Conservation (phyloP, 2,888 invertebrate species). For the Axea sp. region DNA sequence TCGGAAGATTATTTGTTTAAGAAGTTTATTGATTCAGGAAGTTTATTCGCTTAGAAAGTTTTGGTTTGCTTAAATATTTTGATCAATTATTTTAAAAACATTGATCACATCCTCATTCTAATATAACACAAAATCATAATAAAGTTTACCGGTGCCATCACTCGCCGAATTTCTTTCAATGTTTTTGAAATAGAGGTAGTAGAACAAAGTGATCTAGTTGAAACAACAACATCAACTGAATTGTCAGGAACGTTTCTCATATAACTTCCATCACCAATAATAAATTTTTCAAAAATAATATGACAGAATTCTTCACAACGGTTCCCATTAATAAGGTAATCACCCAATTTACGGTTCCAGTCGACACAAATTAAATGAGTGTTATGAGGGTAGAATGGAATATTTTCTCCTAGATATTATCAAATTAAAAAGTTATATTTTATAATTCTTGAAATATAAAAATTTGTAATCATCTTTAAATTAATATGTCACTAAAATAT, state of each 20-base stretch:
- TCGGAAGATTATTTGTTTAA: too few relatives aligned
- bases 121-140: too few relatives aligned
- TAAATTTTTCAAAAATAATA: slow-evolving; percentile 69
- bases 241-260: slow-evolving; percentile 68
- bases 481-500: too few relatives aligned
- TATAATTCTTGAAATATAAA: too few relatives aligned
- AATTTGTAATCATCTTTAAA: too few relatives aligned
- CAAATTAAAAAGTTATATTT: too few relatives aligned
- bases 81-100: too few relatives aligned
- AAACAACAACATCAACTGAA: slow-evolving; percentile 72
- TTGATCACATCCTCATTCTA: too few relatives aligned
- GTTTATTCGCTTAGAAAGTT: too few relatives aligned
- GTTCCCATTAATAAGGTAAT: slow-evolving; percentile 69
- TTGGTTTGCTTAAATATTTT: too few relatives aligned
- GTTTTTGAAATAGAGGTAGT: slow-evolving; percentile 68
- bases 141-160: slow-evolving; percentile 71
- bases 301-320: slow-evolving; percentile 72
- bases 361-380: slow-evolving; percentile 73
- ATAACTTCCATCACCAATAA: slow-evolving; percentile 72
- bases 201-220: slow-evolving; percentile 74
- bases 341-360: slow-evolving; percentile 70
- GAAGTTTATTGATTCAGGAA: too few relatives aligned
- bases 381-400: slow-evolving; percentile 73
- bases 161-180: slow-evolving; percentile 71
- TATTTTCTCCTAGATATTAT: slow-evolving; percentile 70